These are phyloP conservation scores for Acipenser ruthenus DNA, from an alignment of 2,797 vertebrate species.

Conservation along the genomic window DNA sequence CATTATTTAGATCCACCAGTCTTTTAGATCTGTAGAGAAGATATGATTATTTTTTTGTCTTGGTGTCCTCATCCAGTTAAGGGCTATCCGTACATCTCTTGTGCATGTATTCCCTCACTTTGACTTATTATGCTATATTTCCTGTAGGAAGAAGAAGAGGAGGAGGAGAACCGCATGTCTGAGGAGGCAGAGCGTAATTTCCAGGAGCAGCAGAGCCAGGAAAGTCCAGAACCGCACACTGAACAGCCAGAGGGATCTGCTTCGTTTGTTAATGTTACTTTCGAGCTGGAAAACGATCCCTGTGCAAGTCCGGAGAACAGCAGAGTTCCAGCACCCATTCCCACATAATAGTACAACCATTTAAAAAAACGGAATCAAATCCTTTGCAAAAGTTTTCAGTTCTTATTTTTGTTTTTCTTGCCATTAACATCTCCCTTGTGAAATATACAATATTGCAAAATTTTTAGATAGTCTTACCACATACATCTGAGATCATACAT, in stretches of 20 bases:
- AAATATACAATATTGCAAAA: too few relatives aligned
- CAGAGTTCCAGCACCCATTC: conserved; percentile 59
- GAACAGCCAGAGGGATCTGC: conserved; percentile 51
- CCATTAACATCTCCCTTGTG: too few relatives aligned
- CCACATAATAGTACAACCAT: conserved; percentile 49
- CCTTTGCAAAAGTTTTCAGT: not conserved
- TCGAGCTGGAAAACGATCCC: conserved; percentile 65
- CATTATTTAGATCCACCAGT: too few relatives aligned
- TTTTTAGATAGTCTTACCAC: too few relatives aligned
- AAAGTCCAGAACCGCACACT: conserved; percentile 43
- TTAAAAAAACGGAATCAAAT: not conserved
- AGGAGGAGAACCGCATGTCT: conserved; percentile 78
- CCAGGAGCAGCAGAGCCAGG: conserved; percentile 54
- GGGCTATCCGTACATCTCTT: too few relatives aligned
- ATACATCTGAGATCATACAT: too few relatives aligned
- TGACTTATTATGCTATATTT: not conserved
- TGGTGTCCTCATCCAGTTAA: too few relatives aligned
- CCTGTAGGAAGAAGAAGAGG: conserved; percentile 77
- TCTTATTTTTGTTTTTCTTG: too few relatives aligned
- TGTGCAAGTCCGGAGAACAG: conserved; percentile 44
- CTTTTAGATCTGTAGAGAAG: too few relatives aligned
- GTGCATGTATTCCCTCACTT: not conserved
- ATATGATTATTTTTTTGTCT: too few relatives aligned
- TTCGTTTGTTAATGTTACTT: conserved; percentile 66
- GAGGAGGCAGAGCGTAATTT: conserved; percentile 77